Base-by-base conservation (phyloP, 2,113 vertebrate species). In the Phylloscopus trochilus region DNA sequence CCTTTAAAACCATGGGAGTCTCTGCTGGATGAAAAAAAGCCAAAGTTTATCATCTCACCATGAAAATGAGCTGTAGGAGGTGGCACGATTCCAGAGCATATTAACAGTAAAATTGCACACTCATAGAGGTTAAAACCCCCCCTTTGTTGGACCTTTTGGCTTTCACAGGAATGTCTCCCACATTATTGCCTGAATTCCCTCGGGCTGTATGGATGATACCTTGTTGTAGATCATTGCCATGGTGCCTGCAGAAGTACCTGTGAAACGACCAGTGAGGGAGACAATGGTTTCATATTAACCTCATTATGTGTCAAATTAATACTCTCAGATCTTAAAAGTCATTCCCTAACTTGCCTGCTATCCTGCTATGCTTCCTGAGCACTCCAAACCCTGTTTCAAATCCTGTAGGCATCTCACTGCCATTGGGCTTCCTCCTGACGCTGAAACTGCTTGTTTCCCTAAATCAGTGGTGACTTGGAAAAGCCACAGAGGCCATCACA, bases 101-200 rank as follows among this genome's bases (percentile, higher is more conserved):
- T 46, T 35, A 70, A 58, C 7, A 69, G 11, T 7, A n/a, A 93
- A 83, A 74, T 3, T 83, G 9, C n/a, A 87, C 37, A 58, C 2
- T 18, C 4, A 14, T 9, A 68, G 31, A 43, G 26, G 23, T 27
- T 69, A 67, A 89, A 33, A 3, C 10, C 0, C 0, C 2, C 10
- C 4, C 4, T 63, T 44, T 62, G 4, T 13, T 15, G 49, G n/a
- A 41, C 2, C 2, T 70, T 75, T 60, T 59, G 44, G 12, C 62
- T 92, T 85, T 52, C 37, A 52, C 33, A 47, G 39, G 16, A 43
- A 28, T 2, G 3, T 79, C 7, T 93, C 58, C 47, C 17, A 21
- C 9, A 4, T 59, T 63, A 52, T 3, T 79, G 2, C 6, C 27
- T 49, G 21, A 63, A 35, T 2, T 3, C 31, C 22, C 23, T 24